Percentiles rank a stretch among this genome's conserved stretches.
Conservation (phyloP, 1,140 invertebrate species). For the Drosophila lacteicornis region DNA sequence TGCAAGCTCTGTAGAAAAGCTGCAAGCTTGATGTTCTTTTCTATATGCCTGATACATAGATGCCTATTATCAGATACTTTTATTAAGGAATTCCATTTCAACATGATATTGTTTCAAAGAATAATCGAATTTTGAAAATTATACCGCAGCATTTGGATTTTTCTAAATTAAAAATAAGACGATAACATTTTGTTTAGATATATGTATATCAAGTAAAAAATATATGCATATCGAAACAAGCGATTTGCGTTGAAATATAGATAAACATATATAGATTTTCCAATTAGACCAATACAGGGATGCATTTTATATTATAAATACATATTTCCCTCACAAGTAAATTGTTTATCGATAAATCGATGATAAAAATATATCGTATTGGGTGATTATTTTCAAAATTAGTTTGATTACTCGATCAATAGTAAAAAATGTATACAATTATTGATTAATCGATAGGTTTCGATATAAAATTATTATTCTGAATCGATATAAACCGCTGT, state of each 20-base stretch:
- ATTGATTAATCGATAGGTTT: not conserved
- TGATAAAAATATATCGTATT: not conserved
- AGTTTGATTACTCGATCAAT: not conserved
- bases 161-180: not conserved
- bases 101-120: too few relatives aligned
- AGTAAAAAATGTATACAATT: too few relatives aligned
- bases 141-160: not conserved
- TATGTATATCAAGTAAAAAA: too few relatives aligned
- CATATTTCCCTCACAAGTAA: not conserved
- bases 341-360: not conserved
- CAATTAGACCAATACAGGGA: too few relatives aligned
- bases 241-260: not conserved
- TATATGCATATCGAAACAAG: not conserved
- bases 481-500: slow-evolving; percentile 1
- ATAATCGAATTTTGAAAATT: too few relatives aligned
- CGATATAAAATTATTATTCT: not conserved
- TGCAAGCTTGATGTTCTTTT: not conserved
- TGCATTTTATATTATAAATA: not conserved
- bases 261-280: not conserved
- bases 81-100: not conserved
- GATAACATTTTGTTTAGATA: too few relatives aligned
- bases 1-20: not conserved
- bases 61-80: not conserved
- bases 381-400: not conserved
- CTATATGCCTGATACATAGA: not conserved